Evolutionary conservation across 2,113 vertebrate species (phyloP).

Genomic region (Rhinopomastus cyanomelas): DNA sequence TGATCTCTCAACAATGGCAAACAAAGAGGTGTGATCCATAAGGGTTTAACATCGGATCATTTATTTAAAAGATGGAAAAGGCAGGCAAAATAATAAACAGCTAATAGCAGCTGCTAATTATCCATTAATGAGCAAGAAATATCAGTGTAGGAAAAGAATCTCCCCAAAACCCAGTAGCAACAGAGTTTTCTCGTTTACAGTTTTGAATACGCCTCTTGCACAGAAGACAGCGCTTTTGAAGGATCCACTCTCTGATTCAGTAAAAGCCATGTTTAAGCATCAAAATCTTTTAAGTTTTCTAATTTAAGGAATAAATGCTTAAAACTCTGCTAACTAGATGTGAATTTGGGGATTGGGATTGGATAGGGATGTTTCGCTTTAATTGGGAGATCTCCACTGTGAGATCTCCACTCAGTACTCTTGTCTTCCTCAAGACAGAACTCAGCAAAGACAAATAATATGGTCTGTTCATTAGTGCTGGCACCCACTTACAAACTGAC

Average conservation of each 20-base stretch:
- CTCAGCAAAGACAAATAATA: background rate
- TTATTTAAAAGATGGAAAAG: slow-evolving; percentile 49
- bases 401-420: background rate
- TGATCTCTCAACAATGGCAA: slow-evolving; percentile 64
- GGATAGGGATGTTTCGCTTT: background rate
- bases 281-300: background rate
- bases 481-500: background rate
- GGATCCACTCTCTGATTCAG: background rate
- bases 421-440: background rate
- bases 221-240: background rate
- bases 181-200: slow-evolving; percentile 2
- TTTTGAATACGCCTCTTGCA: background rate
- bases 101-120: background rate
- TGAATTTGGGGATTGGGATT: background rate
- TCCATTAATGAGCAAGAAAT: slow-evolving; percentile 33
- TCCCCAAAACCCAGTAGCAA: background rate
- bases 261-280: background rate
- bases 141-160: background rate
- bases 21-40: slow-evolving; percentile 67
- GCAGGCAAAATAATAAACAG: slow-evolving; percentile 21
- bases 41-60: slow-evolving; percentile 46
- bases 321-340: background rate
- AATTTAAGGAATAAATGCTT: background rate
- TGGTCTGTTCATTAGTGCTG: background rate
- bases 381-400: background rate